phyloP scores from a whole-genome alignment of 2,797 vertebrate species.

The Spatula versicolor region DNA sequence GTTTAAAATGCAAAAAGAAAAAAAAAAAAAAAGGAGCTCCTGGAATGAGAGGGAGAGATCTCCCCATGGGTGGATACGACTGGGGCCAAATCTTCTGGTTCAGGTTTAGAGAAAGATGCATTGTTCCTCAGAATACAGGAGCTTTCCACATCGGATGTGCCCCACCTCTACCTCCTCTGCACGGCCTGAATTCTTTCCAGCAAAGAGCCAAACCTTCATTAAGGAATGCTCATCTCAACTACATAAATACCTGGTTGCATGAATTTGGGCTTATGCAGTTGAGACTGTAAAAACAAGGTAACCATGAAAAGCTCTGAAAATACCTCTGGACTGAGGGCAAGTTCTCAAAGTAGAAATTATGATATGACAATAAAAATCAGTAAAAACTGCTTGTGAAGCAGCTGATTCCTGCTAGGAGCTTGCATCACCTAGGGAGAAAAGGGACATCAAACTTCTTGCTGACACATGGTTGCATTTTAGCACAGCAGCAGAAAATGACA shows the following conservation, averaged over 20 bases:
- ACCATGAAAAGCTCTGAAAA: neutral
- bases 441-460: neutral
- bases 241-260: neutral
- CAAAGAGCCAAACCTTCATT: neutral
- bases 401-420: neutral
- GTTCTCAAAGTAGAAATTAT: neutral
- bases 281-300: rapidly evolving
- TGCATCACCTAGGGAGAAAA: neutral
- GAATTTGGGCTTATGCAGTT: neutral
- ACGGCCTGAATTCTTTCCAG: neutral
- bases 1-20: neutral
- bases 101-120: neutral
- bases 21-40: neutral
- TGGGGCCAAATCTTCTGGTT: neutral
- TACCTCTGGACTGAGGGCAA: neutral
- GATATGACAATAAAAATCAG: neutral
- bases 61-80: neutral
- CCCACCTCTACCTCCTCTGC: neutral
- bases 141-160: neutral
- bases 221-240: neutral
- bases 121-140: neutral
- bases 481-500: neutral
- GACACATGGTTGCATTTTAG: neutral
- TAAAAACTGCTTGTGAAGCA: neutral
- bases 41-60: neutral